phyloP scores from a whole-genome alignment of 2,113 vertebrate species.

The Melanotaenia duboulayi region DNA sequence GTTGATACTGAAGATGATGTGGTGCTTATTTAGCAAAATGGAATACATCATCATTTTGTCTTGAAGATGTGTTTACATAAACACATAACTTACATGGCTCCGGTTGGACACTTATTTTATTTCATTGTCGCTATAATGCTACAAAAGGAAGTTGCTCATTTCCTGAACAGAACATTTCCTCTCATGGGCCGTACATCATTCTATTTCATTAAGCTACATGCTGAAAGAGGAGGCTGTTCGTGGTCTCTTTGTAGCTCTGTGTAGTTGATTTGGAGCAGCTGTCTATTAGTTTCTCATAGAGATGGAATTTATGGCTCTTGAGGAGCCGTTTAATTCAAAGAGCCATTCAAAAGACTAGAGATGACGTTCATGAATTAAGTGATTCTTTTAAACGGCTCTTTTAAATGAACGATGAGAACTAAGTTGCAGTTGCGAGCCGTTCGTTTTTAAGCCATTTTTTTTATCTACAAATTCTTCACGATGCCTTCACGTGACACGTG shows the following conservation, averaged over 20 bases:
- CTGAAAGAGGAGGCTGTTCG: neutral
- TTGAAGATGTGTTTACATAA: slow-evolving; percentile 4
- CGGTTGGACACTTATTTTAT: neutral
- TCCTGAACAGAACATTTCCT: neutral
- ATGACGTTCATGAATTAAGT: no score
- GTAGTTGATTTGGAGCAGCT: neutral
- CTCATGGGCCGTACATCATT: neutral
- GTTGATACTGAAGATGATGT: neutral
- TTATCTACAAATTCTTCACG: no score
- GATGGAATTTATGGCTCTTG: no score
- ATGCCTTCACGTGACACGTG: no score
- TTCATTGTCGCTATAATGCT: neutral
- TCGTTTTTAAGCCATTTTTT: no score
- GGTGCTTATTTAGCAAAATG: neutral
- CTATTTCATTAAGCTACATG: neutral
- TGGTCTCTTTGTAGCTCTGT: no score
- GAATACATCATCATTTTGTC: no score
- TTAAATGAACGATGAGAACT: no score
- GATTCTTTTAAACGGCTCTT: no score
- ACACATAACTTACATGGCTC: slow-evolving; percentile 4
- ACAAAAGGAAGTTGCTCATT: neutral
- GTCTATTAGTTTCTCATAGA: neutral
- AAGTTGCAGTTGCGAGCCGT: no score
- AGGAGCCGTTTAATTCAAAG: no score
- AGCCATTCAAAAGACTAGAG: no score